phyloP scores from a whole-genome alignment of 2,888 invertebrate genomes.

The Drosophila formosana region DNA sequence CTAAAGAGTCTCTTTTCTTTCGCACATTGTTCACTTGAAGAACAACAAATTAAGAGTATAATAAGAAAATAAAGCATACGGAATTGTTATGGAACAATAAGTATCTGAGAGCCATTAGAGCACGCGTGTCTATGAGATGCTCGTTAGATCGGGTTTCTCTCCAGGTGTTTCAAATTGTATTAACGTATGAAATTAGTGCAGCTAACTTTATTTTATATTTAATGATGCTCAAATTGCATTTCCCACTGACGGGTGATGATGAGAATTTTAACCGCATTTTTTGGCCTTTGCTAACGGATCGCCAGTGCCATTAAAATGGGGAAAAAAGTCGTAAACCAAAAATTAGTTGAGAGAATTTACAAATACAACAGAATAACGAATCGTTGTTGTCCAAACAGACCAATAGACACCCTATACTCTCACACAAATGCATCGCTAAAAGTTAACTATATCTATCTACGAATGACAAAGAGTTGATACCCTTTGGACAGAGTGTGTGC shows the following conservation, averaged over 20 bases:
- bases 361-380: slow-evolving; percentile 14
- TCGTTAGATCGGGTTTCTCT: slow-evolving; percentile 30
- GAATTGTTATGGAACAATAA: slow-evolving; percentile 52
- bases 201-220: slow-evolving; percentile 53
- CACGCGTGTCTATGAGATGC: slow-evolving; percentile 29
- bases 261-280: slow-evolving; percentile 39
- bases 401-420: slow-evolving; percentile 4
- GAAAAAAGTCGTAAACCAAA: slow-evolving; percentile 74
- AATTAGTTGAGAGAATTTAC: slow-evolving; percentile 59
- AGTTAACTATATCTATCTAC: neutral
- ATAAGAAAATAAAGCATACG: slow-evolving; percentile 54
- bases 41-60: slow-evolving; percentile 44
- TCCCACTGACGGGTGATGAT: slow-evolving; percentile 45
- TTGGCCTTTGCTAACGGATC: slow-evolving; percentile 43
- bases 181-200: slow-evolving; percentile 71
- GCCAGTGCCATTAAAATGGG: slow-evolving; percentile 65
- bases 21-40: slow-evolving; percentile 45
- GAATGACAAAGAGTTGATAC: neutral
- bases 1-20: neutral
- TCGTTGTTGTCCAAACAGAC: neutral
- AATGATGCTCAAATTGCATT: slow-evolving; percentile 74
- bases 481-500: neutral
- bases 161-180: slow-evolving; percentile 72
- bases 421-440: neutral
- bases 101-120: slow-evolving; percentile 23